A percentile compares a stretch with the other conserved stretches of the same genome.
Conservation (phyloP, 2,888 invertebrate genomes). For the Macaria notata region DNA sequence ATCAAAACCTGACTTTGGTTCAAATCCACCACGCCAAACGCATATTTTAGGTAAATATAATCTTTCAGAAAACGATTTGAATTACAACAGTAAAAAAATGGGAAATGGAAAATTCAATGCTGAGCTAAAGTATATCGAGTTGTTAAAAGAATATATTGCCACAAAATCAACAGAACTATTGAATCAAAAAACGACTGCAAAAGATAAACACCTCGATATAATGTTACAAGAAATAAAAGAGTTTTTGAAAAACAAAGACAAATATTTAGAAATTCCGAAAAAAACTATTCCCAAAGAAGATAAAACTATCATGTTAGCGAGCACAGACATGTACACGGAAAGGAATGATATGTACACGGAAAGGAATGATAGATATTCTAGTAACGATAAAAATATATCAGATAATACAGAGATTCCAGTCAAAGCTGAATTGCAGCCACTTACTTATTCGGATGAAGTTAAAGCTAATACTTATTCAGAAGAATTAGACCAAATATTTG, state of each 20-base stretch:
- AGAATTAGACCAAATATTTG: slow-evolving; percentile 4
- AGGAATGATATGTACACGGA: not conserved
- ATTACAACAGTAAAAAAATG: no score
- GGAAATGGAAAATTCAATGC: not conserved
- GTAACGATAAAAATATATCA: no score
- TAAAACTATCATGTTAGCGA: no score
- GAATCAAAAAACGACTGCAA: not conserved
- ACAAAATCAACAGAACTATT: not conserved
- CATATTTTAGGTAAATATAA: no score
- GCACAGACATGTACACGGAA: not conserved
- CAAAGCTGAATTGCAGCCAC: not conserved
- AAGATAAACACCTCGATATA: not conserved
- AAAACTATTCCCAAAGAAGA: no score
- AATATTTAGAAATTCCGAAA: not conserved
- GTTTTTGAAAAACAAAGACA: slow-evolving; percentile 1
- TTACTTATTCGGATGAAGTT: not conserved
- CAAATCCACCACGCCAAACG: no score
- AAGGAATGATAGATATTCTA: not conserved
- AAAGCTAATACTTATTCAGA: not conserved
- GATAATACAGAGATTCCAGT: no score
- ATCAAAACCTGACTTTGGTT: no score
- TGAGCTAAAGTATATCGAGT: slow-evolving; percentile 1
- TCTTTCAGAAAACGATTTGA: no score
- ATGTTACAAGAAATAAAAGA: slow-evolving; percentile 9
- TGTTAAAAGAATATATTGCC: slow-evolving; percentile 5